phyloP scores from a whole-genome alignment of 2,113 vertebrate genomes.

The Oceanodroma tethys region DNA sequence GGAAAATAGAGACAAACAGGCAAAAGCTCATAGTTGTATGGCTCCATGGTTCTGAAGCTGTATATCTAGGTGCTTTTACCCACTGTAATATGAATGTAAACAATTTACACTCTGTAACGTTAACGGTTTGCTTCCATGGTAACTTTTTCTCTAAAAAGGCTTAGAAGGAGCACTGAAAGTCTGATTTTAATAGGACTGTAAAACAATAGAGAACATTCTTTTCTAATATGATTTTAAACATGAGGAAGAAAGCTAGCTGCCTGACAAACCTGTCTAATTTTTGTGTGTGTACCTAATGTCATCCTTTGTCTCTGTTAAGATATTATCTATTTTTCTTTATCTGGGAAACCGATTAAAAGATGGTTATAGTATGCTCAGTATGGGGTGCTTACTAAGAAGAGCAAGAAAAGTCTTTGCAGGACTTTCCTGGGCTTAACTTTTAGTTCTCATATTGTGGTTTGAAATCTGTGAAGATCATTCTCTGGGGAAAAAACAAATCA shows the following conservation, averaged over 20 bases:
- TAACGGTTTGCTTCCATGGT: conserved; percentile 34
- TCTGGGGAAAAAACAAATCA: not conserved
- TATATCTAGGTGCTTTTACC: not conserved
- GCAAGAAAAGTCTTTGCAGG: not conserved
- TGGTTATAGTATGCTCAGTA: not conserved
- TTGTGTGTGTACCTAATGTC: conserved; percentile 26
- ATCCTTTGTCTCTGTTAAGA: conserved; percentile 1
- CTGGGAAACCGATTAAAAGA: not conserved
- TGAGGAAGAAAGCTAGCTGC: not conserved
- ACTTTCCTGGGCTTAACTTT: not conserved
- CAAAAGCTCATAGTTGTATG: not conserved
- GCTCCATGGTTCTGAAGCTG: not conserved
- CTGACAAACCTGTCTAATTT: conserved; percentile 47
- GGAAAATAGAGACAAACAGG: not conserved
- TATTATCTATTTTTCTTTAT: conserved; percentile 24
- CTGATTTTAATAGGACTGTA: conserved; percentile 34
- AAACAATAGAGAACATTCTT: conserved; percentile 34
- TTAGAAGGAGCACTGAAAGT: conserved; percentile 70
- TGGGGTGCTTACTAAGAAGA: not conserved
- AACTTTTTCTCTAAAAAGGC: conserved; percentile 53
- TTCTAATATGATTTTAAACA: conserved; percentile 24
- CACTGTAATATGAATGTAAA: not conserved
- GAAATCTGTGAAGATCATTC: conserved; percentile 62
- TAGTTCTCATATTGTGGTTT: conserved; percentile 38
- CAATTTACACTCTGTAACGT: not conserved